Percentiles rank a stretch among this genome's conserved stretches.
Evolutionary conservation across 2,888 invertebrate species (phyloP).

Genomic region (Tricholauxania praeusta): DNA sequence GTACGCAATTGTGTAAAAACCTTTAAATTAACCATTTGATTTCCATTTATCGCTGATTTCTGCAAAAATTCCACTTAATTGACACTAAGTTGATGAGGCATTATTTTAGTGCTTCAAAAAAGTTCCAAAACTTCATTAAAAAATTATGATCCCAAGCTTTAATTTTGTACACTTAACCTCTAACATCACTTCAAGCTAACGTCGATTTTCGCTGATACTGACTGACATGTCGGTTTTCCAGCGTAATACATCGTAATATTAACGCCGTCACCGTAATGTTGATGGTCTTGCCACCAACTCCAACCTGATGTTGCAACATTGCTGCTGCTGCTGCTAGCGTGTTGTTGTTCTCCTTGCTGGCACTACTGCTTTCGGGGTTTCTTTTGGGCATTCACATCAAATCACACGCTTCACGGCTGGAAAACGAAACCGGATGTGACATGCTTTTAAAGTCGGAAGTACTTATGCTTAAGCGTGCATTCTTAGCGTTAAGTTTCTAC

Average conservation of each 20-base stretch:
- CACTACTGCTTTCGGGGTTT: not conserved
- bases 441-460: conserved; percentile 68
- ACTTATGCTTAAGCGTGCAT: conserved; percentile 65
- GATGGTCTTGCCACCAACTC: not conserved
- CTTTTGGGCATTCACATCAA: conserved; percentile 42
- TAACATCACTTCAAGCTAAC: not conserved
- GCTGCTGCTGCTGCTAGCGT: not conserved
- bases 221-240: conserved; percentile 19
- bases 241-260: not conserved
- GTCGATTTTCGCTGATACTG: conserved; percentile 1
- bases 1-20: no score
- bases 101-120: no score
- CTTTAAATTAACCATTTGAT: no score
- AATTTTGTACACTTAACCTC: no score
- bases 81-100: no score
- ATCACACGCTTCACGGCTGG: conserved; percentile 56
- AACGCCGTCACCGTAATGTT: not conserved
- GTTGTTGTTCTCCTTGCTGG: not conserved
- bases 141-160: no score
- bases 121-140: no score
- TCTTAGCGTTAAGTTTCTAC: conserved; percentile 38
- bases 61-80: no score
- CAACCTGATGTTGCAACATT: not conserved
- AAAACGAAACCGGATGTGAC: conserved; percentile 64
- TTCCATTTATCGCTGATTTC: no score